Base-by-base conservation (phyloP, 2,797 vertebrate species). In the Basileuterus tristriatus region DNA sequence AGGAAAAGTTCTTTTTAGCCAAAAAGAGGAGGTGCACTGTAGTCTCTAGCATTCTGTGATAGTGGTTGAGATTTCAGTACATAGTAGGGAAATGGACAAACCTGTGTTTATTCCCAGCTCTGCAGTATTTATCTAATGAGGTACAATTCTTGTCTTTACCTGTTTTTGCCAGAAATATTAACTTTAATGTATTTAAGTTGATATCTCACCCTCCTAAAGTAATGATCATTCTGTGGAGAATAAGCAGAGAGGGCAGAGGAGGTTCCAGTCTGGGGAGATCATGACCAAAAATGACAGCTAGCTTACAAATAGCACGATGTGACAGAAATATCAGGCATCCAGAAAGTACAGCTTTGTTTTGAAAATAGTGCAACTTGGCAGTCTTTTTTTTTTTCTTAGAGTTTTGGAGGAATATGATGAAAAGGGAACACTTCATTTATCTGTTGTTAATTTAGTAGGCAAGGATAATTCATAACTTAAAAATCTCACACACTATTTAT, bases 221-320 rank as follows among this genome's bases (percentile, higher is more conserved):
- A 86, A 93, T 72, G 41, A 72, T 67, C 75, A 46, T 74, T 81
- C 93, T 89, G 41, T 80, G 89, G 84, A 76, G 71, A 95, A 30
- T 59, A 83, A 89, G 63, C 52, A 71, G n/a, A 59, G 50, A 53
- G 21, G 12, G 52, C 55, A 85, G 43, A 56, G 47, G 22, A 71
- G 64, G 59, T 93, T 21, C 21, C 70, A 60, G 4, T 30, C 36
- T 55, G 78, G 70, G 23, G 32, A 64, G 37, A 65, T 43, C 17
- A 8, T 81, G 84, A 86, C 81, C 69, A 50, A 71, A 21, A 82
- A 65, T 67, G 75, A 83, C 82, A 74, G 43, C 47, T 14, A 46
- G 62, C 15, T 89, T 86, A 29, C 30, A 41, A 71, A 37, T 9
- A 52, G 60, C 53, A 20, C 11, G 17, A 76, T 39, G 43, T 58